Evolutionary conservation across 2,797 vertebrate species (phyloP).

Genomic region (Lutjanus argentimaculatus): DNA sequence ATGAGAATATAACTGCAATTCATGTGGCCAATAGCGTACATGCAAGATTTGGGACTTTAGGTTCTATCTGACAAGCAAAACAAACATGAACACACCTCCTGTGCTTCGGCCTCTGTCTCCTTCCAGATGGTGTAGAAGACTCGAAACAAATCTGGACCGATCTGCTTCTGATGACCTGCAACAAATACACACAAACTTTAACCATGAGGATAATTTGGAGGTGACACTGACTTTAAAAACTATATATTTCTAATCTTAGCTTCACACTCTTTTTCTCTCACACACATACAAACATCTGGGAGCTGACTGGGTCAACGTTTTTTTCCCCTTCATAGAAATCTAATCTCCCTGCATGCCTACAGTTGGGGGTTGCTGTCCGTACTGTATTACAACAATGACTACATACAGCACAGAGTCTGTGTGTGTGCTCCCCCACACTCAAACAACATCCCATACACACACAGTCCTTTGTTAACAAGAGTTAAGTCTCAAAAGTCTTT

Average conservation of each 20-base stretch:
- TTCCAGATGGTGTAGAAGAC: slow-evolving; percentile 99
- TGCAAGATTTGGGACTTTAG: not conserved
- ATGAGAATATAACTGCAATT: not conserved
- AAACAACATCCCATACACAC: slow-evolving; percentile 1
- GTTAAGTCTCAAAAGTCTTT: not conserved
- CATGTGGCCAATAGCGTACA: not conserved
- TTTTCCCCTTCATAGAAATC: not conserved
- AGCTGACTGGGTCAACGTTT: not conserved
- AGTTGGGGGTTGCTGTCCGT: slow-evolving; percentile 12
- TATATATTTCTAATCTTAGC: too few species aligned
- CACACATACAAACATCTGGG: slow-evolving; percentile 28
- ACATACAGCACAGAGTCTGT: slow-evolving; percentile 6
- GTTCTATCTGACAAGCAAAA: not conserved
- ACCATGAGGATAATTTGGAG: not conserved
- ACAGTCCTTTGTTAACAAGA: not conserved
- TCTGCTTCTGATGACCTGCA: slow-evolving; percentile 95
- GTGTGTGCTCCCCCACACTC: not conserved
- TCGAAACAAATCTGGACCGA: slow-evolving; percentile 93
- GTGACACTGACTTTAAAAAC: not conserved
- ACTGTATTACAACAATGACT: slow-evolving; percentile 44
- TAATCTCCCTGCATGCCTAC: slow-evolving; percentile 22
- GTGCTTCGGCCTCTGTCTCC: slow-evolving; percentile 94
- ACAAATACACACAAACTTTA: slow-evolving; percentile 28
- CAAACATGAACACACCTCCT: slow-evolving; percentile 85
- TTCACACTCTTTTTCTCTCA: not conserved